phyloP scores from a whole-genome alignment of 2,797 vertebrate genomes.

The Otolemur crassicaudatus region DNA sequence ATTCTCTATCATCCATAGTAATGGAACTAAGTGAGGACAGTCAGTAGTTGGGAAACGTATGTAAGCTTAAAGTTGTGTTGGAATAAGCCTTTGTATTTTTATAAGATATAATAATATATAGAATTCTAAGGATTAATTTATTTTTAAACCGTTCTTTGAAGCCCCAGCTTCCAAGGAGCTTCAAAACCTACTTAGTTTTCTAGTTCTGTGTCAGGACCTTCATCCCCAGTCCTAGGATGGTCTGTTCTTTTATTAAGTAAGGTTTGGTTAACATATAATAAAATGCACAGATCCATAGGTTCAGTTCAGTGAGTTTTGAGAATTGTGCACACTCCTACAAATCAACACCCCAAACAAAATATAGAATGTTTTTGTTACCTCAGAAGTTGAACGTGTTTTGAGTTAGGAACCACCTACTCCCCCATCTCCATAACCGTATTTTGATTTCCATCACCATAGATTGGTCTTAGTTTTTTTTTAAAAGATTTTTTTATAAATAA shows the following conservation, averaged over 20 bases:
- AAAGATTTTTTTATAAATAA: not conserved
- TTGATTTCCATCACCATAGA: slow-evolving; percentile 22
- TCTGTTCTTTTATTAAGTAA: slow-evolving; percentile 38
- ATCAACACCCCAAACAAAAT: slow-evolving; percentile 20
- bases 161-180: not conserved
- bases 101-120: slow-evolving; percentile 8
- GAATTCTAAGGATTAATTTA: slow-evolving; percentile 31
- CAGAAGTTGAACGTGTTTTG: not conserved
- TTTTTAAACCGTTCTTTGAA: slow-evolving; percentile 55
- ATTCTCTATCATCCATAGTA: slow-evolving; percentile 12
- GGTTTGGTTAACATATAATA: slow-evolving; percentile 8
- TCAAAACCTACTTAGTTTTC: slow-evolving; percentile 27
- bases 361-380: not conserved
- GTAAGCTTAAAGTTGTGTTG: slow-evolving; percentile 26
- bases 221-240: not conserved
- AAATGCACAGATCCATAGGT: slow-evolving; percentile 12
- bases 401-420: not conserved
- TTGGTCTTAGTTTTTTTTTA: not conserved
- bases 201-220: not conserved
- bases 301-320: slow-evolving; percentile 38
- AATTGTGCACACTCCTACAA: not conserved
- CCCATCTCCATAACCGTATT: not conserved
- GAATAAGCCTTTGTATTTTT: slow-evolving; percentile 48
- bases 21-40: slow-evolving; percentile 40
- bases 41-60: slow-evolving; percentile 27